phyloP scores from a whole-genome alignment of 1,140 invertebrate genomes.

The Drosophila guanche region DNA sequence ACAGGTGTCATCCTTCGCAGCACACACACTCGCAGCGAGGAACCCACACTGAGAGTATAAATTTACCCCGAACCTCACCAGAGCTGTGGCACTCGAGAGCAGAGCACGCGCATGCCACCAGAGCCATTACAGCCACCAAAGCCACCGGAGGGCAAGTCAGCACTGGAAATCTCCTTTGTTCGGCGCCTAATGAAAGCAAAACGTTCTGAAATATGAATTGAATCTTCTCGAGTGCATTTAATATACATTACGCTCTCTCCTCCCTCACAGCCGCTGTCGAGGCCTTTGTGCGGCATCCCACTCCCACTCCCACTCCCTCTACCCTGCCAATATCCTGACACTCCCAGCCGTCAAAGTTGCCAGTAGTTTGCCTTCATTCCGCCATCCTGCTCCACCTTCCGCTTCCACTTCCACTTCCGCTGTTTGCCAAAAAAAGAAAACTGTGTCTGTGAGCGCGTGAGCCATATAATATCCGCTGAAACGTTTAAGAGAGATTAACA shows the following conservation, averaged over 20 bases:
- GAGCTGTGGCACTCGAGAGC: conserved; percentile 51
- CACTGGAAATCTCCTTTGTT: conserved; percentile 47
- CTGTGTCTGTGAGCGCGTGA: conserved; percentile 5
- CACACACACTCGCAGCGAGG: conserved; percentile 2
- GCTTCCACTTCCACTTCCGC: conserved; percentile 15
- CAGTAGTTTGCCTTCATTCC: conserved; percentile 53
- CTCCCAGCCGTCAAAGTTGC: conserved; percentile 61
- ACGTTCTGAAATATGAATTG: conserved; percentile 78
- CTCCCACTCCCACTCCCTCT: conserved; percentile 5
- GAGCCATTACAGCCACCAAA: conserved; percentile 45
- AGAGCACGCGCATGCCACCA: conserved; percentile 56
- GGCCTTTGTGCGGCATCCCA: background rate
- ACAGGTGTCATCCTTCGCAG: conserved; percentile 62
- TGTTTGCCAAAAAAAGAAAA: conserved; percentile 47
- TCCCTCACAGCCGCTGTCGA: background rate
- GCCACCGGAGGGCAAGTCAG: conserved; percentile 10
- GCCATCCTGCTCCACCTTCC: no score
- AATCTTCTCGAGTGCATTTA: conserved; percentile 78
- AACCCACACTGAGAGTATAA: conserved; percentile 24
- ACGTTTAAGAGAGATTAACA: conserved; percentile 79
- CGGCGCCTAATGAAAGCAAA: conserved; percentile 72
- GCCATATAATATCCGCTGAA: conserved; percentile 71
- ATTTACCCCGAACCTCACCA: no score
- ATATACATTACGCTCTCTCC: conserved; percentile 69
- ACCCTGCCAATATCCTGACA: conserved; percentile 73